A percentile compares a stretch with the other conserved stretches of the same genome.
Conservation (phyloP, 2,113 vertebrate genomes). For the Chrysochloris asiatica region DNA sequence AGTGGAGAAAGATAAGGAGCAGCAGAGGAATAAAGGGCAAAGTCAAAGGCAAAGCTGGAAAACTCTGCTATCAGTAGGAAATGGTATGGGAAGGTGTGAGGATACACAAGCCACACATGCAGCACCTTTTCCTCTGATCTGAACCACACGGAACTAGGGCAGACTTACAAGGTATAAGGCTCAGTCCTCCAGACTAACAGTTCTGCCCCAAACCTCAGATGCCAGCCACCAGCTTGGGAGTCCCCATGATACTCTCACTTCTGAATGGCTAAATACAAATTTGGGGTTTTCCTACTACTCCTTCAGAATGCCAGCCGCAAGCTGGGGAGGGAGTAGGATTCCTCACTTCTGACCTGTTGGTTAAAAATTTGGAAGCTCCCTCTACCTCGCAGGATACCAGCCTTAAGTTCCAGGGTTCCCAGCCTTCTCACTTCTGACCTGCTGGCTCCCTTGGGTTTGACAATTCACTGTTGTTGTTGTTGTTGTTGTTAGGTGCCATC, state of each 20-base stretch:
- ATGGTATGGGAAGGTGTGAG: not conserved
- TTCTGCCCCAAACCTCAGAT: not conserved
- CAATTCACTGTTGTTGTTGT: no score
- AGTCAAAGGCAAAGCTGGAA: not conserved
- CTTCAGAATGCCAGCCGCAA: not conserved
- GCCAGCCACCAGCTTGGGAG: not conserved
- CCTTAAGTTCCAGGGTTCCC: not conserved
- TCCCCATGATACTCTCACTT: not conserved
- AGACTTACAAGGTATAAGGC: not conserved
- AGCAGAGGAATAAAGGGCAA: not conserved
- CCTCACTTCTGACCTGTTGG: not conserved
- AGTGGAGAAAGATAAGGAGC: not conserved
- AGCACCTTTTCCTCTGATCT: not conserved
- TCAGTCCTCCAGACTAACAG: not conserved
- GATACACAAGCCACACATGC: not conserved
- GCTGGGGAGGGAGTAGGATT: not conserved
- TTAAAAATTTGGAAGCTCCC: not conserved
- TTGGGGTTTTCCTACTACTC: not conserved
- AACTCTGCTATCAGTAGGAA: not conserved
- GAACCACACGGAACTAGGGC: not conserved
- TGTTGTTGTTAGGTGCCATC: no score
- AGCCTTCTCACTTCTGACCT: not conserved
- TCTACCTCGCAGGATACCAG: not conserved
- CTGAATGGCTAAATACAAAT: not conserved
- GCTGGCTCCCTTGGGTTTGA: not conserved